Conservation (phyloP, 2,888 invertebrate species). For the Andrena dorsata region DNA sequence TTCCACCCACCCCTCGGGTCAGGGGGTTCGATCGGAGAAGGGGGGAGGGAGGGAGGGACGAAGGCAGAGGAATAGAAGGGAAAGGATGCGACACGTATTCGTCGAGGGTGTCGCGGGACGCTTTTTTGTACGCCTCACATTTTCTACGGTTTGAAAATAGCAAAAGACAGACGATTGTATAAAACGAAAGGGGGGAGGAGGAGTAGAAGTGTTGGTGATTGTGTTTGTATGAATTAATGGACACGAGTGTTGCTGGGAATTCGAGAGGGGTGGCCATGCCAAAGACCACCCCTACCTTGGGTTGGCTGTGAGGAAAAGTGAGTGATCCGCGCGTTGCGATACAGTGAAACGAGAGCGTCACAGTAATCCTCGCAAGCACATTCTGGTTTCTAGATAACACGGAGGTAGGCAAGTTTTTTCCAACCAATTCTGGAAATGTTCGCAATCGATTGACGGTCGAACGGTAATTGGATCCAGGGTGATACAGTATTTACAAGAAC, state of each 20-base stretch:
- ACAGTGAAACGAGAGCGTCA: slow-evolving; percentile 5
- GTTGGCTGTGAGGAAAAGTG: not conserved
- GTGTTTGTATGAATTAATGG: slow-evolving; percentile 4
- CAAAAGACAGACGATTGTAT: slow-evolving; percentile 8
- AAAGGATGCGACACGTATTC: slow-evolving; percentile 44
- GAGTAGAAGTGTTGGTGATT: not conserved
- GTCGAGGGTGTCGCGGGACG: slow-evolving; percentile 60
- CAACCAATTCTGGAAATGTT: no score
- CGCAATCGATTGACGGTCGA: no score
- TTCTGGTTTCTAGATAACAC: not conserved
- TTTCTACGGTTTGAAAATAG: slow-evolving; percentile 67
- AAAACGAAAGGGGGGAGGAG: not conserved
- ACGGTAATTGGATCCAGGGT: no score
- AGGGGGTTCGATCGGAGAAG: not conserved
- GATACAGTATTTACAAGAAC: no score
- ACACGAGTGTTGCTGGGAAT: not conserved
- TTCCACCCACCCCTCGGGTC: not conserved
- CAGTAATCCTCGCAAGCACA: not conserved
- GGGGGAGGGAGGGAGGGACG: not conserved
- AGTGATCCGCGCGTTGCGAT: slow-evolving; percentile 3
- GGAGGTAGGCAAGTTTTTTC: no score
- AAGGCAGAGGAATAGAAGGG: slow-evolving; percentile 22
- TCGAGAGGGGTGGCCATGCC: not conserved
- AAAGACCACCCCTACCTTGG: not conserved
- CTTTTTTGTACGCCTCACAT: slow-evolving; percentile 72